Base-by-base conservation (phyloP, 2,797 vertebrate species). In the Peromyscus aztecus region DNA sequence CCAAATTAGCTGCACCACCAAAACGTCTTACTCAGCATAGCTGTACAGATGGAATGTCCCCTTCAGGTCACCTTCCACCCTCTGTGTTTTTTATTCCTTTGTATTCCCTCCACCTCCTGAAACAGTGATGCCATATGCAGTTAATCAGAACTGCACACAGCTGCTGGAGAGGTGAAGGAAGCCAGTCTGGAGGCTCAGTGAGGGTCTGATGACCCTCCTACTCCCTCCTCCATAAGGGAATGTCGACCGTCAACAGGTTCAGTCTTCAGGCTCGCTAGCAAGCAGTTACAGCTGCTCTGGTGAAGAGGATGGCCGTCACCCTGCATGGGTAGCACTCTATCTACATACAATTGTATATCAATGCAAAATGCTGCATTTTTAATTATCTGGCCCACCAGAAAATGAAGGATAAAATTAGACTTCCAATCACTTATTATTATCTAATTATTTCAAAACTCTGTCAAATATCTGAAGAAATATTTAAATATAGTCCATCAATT, bases 401-500 rank as follows among this genome's bases (percentile, higher is more conserved):
- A 93, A 88, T 84, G 29, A 90, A 89, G 61, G 29, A 61, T 87
- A 27, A 29, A 84, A 52, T 63, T 86, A 69, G 63, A 82, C 21
- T 85, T 92, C 23, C 12, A 75, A 0, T 93, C 23, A 43, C 80
- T 29, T 88, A 71, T 65, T 95, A 34, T 81, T 96, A 84, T 73
- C n/a, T 90, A 69, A 89, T 37, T 67, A 55, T 89, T 46, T 91
- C 31, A 93, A 10, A 91, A 76, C 8, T 82, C 12, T 83, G 7
- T 73, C 85, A 93, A 19, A 83, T 59, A 90, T 57, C 43, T 93
- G 23, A 17, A n/a, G 6, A 89, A 83, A 90, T 57, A n/a, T 87
- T 91, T 94, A 90, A 84, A 76, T 87, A 49, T 84, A 89, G 76
- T 40, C 14, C 49, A n/a, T 82, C 34, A 92, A 55, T 55, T 21